Conservation (phyloP, 2,113 vertebrate species). For the Istiophorus platypterus region DNA sequence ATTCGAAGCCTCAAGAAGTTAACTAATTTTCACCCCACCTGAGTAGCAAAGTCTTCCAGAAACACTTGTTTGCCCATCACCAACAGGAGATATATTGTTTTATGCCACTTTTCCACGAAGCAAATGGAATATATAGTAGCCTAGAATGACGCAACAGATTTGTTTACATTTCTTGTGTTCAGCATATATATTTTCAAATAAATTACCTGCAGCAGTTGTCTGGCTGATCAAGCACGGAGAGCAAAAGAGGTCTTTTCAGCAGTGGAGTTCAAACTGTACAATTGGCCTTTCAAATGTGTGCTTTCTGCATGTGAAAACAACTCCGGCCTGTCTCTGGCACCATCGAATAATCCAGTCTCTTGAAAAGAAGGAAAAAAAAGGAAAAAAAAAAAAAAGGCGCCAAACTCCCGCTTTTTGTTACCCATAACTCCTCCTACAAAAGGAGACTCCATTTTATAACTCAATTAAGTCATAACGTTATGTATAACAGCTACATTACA, state of each 20-base stretch:
- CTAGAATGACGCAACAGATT: not conserved
- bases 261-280: not conserved
- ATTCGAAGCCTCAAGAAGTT: not conserved
- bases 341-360: too few species aligned
- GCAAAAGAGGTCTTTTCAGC: not conserved
- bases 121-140: not conserved
- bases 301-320: too few species aligned
- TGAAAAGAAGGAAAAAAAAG: too few species aligned
- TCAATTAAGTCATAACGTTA: not conserved
- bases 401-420: not conserved
- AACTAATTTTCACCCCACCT: too few species aligned
- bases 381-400: accelerated
- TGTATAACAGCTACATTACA: too few species aligned
- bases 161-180: not conserved
- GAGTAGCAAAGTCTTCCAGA: not conserved
- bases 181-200: not conserved
- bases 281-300: not conserved
- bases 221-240: not conserved
- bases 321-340: not conserved
- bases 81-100: not conserved
- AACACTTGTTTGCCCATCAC: not conserved
- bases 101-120: not conserved
- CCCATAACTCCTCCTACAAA: constrained; percentile 5
- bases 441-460: not conserved
- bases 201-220: constrained; percentile 5